A percentile compares a stretch with the other conserved stretches of the same genome.
Evolutionary conservation across 2,797 vertebrate species (phyloP).

Genomic region (Serranus cabrilla): DNA sequence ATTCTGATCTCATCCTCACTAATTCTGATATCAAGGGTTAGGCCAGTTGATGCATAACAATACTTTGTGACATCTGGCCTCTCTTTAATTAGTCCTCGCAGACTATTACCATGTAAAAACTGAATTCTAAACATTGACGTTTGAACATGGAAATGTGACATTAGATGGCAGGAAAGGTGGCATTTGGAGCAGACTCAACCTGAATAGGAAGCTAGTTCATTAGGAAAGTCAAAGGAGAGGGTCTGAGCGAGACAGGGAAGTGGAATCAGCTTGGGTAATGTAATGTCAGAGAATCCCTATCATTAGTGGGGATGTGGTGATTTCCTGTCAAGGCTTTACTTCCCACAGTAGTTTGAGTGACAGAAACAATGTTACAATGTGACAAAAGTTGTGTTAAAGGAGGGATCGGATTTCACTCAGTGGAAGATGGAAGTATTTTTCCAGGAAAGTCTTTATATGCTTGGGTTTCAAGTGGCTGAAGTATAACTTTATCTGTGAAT

Average conservation of each 20-base stretch:
- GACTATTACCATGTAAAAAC: slow-evolving; percentile 69
- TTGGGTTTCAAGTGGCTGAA: background rate
- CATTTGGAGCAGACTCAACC: slow-evolving; percentile 77
- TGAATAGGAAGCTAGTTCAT: slow-evolving; percentile 83
- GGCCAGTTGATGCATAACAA: slow-evolving; percentile 71
- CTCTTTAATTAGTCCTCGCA: slow-evolving; percentile 80
- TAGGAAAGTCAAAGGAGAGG: slow-evolving; percentile 75
- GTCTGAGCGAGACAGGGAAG: slow-evolving; percentile 41
- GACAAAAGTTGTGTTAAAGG: slow-evolving; percentile 63
- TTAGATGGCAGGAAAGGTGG: slow-evolving; percentile 76
- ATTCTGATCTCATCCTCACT: slow-evolving; percentile 48
- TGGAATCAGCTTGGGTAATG: slow-evolving; percentile 62
- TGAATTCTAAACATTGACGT: slow-evolving; percentile 68
- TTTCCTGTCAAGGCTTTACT: slow-evolving; percentile 62
- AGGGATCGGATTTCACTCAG: slow-evolving; percentile 29
- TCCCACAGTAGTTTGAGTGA: slow-evolving; percentile 60
- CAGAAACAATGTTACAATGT: slow-evolving; percentile 59
- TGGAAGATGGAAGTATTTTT: slow-evolving; percentile 28
- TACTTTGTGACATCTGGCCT: slow-evolving; percentile 71
- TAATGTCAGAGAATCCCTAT: slow-evolving; percentile 75
- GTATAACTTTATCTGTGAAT: slow-evolving; percentile 24
- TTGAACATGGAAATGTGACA: slow-evolving; percentile 86
- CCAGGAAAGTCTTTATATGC: slow-evolving; percentile 5
- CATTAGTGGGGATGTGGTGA: slow-evolving; percentile 73
- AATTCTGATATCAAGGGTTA: slow-evolving; percentile 68